Evolutionary conservation across 2,888 invertebrate genomes (phyloP).

Genomic region (Melieria picta): DNA sequence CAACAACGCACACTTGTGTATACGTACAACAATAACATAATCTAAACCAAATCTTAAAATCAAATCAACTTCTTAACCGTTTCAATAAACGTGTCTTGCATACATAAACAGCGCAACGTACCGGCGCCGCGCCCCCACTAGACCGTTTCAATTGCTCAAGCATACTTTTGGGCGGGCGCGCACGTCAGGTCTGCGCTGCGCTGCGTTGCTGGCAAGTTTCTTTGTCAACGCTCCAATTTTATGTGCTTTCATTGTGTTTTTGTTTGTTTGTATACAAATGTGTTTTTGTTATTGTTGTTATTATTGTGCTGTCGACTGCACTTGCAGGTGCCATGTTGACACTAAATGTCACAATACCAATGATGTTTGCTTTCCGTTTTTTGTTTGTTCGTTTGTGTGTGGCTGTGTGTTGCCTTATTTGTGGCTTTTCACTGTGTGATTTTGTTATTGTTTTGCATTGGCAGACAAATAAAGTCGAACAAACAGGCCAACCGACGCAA

Average conservation of each 20-base stretch:
- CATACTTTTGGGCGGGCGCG: too few relatives aligned
- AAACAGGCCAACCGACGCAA: not conserved
- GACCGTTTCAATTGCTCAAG: too few relatives aligned
- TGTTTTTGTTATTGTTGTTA: constrained; percentile 21
- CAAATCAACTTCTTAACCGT: constrained; percentile 40
- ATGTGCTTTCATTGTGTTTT: not conserved
- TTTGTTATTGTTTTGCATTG: too few relatives aligned
- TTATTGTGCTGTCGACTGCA: constrained; percentile 9
- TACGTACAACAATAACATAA: not conserved
- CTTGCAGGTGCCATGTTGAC: constrained; percentile 23
- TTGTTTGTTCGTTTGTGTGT: not conserved
- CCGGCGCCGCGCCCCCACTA: too few relatives aligned
- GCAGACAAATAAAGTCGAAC: not conserved
- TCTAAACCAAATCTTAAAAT: constrained; percentile 36
- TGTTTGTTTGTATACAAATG: constrained; percentile 17
- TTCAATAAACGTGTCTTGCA: constrained; percentile 38
- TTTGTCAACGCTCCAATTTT: too few relatives aligned
- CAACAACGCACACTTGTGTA: too few relatives aligned
- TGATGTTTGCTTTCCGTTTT: not conserved
- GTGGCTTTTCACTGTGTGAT: not conserved
- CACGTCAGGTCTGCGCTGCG: too few relatives aligned
- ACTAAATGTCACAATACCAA: constrained; percentile 19
- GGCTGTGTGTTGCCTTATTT: not conserved
- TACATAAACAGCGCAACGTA: constrained; percentile 29
- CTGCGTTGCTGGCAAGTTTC: too few relatives aligned